Base-by-base conservation (phyloP, 2,113 vertebrate species). In the Cnemophilus loriae region DNA sequence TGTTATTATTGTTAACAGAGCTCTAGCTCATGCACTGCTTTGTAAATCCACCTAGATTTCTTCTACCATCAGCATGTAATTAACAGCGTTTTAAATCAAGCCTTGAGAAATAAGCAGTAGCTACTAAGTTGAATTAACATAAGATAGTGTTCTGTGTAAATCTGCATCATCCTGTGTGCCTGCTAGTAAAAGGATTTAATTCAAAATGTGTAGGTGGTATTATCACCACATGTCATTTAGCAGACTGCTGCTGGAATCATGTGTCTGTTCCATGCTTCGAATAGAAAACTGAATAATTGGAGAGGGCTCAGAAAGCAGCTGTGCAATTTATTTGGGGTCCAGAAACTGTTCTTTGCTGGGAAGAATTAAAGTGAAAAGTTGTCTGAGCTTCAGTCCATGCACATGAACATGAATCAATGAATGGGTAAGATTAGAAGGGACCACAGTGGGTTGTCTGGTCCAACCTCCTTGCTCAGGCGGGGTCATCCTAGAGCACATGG, bases 121-220 rank as follows among this genome's bases (percentile, higher is more conserved):
- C 57, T 80, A 61, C 39, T 63, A 52, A 74, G 87, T 79, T 73
- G 68, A 95, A 87, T 83, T 95, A 93, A 59, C 82, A 80, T 91
- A 90, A 92, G 44, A 57, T 75, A 57, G n/a, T 22, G 4, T 65
- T 55, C 39, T 87, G 1, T 89, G 80, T 77, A 90, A 94, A 96
- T 94, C 84, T 95, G 4, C 70, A 52, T 94, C 90, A 89, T 91
- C 63, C 78, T 16, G 30, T 70, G 39, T 83, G 78, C 68, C 79
- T 93, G 41, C 70, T 85, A 27, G 63, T 67, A 84, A 84, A 76
- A 69, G 33, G 46, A 93, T 90, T 85, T 80, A 74, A 88, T 91
- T 95, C 16, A 83, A 83, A 94, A 59, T 61, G 50, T 26, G 82
- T 79, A 84, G 81, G 75, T 90, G 63, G 57, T 65, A 41, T 95